A percentile compares a stretch with the other conserved stretches of the same genome.
Conservation (phyloP, 2,113 vertebrate genomes). For the Ceyx margarethae region DNA sequence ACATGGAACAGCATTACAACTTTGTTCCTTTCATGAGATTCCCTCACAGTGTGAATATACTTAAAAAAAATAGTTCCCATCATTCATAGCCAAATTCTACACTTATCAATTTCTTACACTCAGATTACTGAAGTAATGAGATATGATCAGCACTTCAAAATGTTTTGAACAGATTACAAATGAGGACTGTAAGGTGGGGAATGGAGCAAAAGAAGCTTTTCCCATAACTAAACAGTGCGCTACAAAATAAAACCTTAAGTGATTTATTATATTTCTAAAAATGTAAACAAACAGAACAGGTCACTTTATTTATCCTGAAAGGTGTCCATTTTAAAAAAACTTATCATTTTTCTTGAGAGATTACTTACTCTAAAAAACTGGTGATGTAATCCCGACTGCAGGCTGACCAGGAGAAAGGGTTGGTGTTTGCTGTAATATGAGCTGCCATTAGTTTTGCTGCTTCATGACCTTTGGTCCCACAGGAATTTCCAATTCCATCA, state of each 20-base stretch:
- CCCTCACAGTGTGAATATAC: not conserved
- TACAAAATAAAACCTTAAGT: not conserved
- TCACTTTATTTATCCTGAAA: not conserved
- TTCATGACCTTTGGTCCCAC: constrained; percentile 98
- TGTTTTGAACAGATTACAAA: not conserved
- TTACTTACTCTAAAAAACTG: constrained; percentile 99
- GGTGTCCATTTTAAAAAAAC: constrained; percentile 43
- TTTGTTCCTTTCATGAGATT: not conserved
- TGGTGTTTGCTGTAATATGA: constrained; percentile 98
- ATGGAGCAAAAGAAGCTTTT: not conserved
- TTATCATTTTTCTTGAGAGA: constrained; percentile 59
- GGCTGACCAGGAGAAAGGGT: constrained; percentile 98
- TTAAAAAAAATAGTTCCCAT: not conserved
- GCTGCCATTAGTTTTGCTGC: constrained; percentile 98
- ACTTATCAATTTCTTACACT: not conserved
- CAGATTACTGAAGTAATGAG: not conserved
- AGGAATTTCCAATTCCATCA: constrained; percentile 97
- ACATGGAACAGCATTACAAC: not conserved
- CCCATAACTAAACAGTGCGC: not conserved
- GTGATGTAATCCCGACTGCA: constrained; percentile 99
- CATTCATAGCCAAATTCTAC: not conserved
- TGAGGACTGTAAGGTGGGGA: not conserved
- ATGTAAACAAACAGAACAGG: not conserved
- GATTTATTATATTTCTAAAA: not conserved
- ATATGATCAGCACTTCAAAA: not conserved